Conservation (phyloP, 2,797 vertebrate species). For the Notolepis coatsorum region DNA sequence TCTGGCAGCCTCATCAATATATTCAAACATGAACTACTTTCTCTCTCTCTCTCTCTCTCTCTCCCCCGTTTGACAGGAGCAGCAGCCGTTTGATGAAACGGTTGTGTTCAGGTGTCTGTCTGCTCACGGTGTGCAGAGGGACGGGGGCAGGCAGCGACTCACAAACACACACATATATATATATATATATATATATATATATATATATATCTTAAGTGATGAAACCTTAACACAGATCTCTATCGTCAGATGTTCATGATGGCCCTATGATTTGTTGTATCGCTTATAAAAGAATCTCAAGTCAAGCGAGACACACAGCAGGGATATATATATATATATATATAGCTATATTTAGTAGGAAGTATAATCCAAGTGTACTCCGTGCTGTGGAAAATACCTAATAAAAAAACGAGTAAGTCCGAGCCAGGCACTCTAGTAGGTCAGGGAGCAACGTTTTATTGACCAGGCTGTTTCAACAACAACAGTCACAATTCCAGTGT, state of each 20-base stretch:
- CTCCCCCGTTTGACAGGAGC: too few species aligned
- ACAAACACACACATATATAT: background rate
- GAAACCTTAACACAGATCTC: background rate
- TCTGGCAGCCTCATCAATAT: slow-evolving; percentile 7
- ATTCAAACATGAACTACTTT: slow-evolving; percentile 31
- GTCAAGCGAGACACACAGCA: background rate
- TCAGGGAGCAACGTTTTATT: slow-evolving; percentile 26
- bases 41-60: background rate
- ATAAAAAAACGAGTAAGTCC: too few species aligned
- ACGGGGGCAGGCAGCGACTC: background rate
- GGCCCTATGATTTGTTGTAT: too few species aligned
- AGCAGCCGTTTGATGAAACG: slow-evolving; percentile 16
- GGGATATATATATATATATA: too few species aligned
- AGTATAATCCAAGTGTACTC: background rate
- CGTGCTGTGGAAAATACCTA: too few species aligned
- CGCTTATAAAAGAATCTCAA: too few species aligned
- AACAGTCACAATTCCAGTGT: too few species aligned
- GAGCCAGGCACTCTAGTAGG: too few species aligned
- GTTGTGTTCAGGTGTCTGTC: slow-evolving; percentile 19
- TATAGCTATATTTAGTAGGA: too few species aligned
- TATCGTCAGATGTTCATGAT: too few species aligned
- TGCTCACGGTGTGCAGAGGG: slow-evolving; percentile 15
- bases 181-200: background rate
- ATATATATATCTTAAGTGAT: background rate
- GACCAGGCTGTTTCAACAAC: background rate